These are phyloP conservation scores for Iselma pallidipennis DNA, from an alignment of 2,888 invertebrate genomes.

Conservation along the genomic window DNA sequence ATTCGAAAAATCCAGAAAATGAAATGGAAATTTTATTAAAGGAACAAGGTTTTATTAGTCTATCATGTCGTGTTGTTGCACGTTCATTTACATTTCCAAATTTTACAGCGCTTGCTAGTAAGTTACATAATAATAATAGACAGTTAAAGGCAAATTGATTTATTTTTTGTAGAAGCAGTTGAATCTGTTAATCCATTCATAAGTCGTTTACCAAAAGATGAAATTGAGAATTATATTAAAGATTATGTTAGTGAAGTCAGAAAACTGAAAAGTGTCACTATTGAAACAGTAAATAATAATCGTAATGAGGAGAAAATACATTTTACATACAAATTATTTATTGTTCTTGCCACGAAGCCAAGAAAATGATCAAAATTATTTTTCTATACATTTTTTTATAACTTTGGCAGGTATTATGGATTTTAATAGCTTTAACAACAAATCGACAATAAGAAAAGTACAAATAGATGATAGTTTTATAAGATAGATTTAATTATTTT, in stretches of 20 bases:
- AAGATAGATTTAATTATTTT: no score
- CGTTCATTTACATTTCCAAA: constrained; percentile 64
- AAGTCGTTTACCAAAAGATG: constrained; percentile 61
- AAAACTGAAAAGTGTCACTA: constrained; percentile 26
- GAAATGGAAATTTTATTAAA: constrained; percentile 60
- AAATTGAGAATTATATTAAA: constrained; percentile 65
- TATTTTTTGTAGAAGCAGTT: constrained; percentile 62
- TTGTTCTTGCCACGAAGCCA: constrained; percentile 57
- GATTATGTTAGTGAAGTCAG: constrained; percentile 61
- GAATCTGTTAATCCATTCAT: constrained; percentile 74
- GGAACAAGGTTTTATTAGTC: constrained; percentile 64
- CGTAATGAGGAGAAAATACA: constrained; percentile 52
- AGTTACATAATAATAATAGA: constrained; percentile 36
- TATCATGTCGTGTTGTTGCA: constrained; percentile 62
- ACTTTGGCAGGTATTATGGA: not conserved
- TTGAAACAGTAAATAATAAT: constrained; percentile 33
- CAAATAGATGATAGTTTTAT: no score
- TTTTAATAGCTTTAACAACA: no score
- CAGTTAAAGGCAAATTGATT: not conserved
- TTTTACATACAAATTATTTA: constrained; percentile 58
- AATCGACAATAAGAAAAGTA: no score
- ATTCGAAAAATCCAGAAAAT: constrained; percentile 62
- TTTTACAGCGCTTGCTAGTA: constrained; percentile 63
- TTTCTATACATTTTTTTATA: not conserved
- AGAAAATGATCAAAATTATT: not conserved